Base-by-base conservation (phyloP, 2,888 invertebrate species). In the Aporophyla nigra region DNA sequence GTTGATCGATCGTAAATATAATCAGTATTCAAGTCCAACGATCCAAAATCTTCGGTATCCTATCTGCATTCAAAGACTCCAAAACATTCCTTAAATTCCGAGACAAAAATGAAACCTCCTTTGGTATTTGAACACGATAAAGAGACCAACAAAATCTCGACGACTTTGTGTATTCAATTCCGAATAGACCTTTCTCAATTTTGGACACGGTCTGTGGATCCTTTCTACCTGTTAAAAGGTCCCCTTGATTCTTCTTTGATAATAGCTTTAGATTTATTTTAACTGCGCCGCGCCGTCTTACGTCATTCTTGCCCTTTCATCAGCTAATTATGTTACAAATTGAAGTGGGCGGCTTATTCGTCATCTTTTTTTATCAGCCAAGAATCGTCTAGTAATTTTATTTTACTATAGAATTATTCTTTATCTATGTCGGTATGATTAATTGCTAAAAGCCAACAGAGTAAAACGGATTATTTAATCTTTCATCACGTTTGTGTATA, bases 401-500 rank as follows among this genome's bases (percentile, higher is more conserved):
- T 67, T 74, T 24, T 56, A 56, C 19, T 62, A n/a, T 43, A 27
- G 51, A 53, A 46, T 56, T 43, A 53, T 76, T 40, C 40, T 63
- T 68, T 83, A 69, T 70, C 79, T 74, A 58, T 59, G 24, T 62
- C 43, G 10, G 12, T 46, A 71, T 58, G 56, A 76, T 80, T 71
- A 74, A 71, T 83, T 61, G 71, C 58, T 51, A 71, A 83, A 83
- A 71, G 19, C 40, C 72, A 73, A 63, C 72, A 67, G 43, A 84
- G 70, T 84, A 84, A 33, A 65, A 71, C 71, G 21, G 49, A 74
- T 76, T 73, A 80, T 84, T 84, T 76, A 66, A 83, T 80, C 73
- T 81, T 73, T 81, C 71, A 71, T 77, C 84, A 81, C 63, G 53
- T 71, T 74, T 71, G 53, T 74, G 40, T 81, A 81, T 83, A 83